phyloP scores from a whole-genome alignment of 2,113 vertebrate species.

The Phaethon lepturus region DNA sequence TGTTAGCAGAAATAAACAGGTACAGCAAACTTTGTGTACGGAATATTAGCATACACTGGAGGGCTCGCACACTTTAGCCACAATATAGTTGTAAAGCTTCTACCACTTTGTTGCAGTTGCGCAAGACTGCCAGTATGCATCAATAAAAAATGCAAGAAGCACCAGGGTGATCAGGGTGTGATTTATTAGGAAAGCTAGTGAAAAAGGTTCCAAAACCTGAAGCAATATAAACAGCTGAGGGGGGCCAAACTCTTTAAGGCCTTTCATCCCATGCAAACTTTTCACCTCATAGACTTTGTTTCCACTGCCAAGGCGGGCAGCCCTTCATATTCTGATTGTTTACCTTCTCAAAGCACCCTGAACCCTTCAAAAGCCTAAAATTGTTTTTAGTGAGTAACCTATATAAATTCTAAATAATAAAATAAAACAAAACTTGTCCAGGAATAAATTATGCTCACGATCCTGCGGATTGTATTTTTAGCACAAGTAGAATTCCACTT shows the following conservation, averaged over 20 bases:
- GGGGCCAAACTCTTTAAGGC: neutral
- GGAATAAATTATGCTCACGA: fast-evolving
- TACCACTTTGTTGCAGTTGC: neutral
- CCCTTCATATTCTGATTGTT: neutral
- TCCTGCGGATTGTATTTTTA: neutral
- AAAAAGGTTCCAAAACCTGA: neutral
- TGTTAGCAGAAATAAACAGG: neutral
- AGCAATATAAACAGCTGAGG: neutral
- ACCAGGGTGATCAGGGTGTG: neutral
- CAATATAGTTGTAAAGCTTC: neutral
- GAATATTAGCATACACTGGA: neutral
- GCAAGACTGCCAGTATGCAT: neutral
- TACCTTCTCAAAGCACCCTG: neutral
- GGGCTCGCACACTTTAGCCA: neutral
- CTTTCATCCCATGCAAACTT: neutral
- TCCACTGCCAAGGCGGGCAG: neutral
- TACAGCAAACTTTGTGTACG: neutral
- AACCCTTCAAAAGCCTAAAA: neutral
- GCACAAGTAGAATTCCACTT: neutral
- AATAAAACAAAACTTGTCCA: neutral
- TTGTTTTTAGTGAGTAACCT: neutral
- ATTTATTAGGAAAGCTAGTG: neutral
- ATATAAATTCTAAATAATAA: neutral
- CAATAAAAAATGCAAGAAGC: neutral
- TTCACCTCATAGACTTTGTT: neutral